Percentiles rank a stretch among this genome's conserved stretches.
Conservation (phyloP, 2,113 vertebrate species). For the Phylloscopus trochiloides region DNA sequence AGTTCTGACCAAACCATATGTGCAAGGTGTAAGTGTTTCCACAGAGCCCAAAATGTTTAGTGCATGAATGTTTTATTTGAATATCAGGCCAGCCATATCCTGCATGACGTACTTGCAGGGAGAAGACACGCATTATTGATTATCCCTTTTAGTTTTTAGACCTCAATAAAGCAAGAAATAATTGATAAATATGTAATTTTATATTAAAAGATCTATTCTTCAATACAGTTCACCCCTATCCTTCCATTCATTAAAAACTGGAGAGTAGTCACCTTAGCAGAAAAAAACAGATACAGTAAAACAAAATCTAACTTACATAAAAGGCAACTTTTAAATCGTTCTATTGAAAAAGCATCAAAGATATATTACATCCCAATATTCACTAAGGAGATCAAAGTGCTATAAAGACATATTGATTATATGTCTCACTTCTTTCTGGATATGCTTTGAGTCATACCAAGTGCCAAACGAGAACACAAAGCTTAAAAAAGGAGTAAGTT, state of each 20-base stretch:
- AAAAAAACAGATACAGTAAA: neutral
- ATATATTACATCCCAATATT: neutral
- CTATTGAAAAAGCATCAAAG: neutral
- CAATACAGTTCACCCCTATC: neutral
- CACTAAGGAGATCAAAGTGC: conserved; percentile 1
- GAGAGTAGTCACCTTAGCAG: neutral
- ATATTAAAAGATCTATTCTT: neutral
- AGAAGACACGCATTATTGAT: neutral
- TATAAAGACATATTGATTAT: conserved; percentile 7
- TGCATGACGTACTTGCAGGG: neutral
- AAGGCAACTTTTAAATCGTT: neutral
- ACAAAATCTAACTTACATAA: neutral
- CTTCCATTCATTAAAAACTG: neutral
- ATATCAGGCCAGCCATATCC: neutral
- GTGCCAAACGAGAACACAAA: neutral
- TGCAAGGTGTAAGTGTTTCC: neutral
- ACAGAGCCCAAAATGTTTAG: neutral
- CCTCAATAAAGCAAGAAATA: conserved; percentile 5
- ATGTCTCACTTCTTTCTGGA: neutral
- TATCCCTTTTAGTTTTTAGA: conserved; percentile 16
- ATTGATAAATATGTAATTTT: neutral
- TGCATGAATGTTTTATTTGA: neutral
- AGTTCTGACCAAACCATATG: neutral
- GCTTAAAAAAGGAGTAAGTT: neutral
- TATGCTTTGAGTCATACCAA: neutral